Evolutionary conservation across 1,140 invertebrate genomes (phyloP).

Genomic region (Muscidifurax raptorellus): DNA sequence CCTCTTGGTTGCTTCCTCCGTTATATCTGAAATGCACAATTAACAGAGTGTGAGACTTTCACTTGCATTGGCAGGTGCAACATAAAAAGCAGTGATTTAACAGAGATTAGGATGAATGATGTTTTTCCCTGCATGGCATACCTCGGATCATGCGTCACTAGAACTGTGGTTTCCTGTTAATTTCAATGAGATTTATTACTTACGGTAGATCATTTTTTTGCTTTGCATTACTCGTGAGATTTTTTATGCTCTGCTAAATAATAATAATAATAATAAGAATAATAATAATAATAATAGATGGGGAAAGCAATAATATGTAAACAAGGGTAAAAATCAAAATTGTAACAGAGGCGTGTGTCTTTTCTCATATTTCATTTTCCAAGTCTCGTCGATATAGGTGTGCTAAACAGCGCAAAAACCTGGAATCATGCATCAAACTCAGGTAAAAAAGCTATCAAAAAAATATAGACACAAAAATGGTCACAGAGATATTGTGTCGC

Average conservation of each 20-base stretch:
- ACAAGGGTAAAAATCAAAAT: constrained; percentile 53
- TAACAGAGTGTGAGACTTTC: constrained; percentile 55
- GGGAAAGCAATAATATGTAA: constrained; percentile 48
- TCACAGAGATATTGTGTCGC: constrained; percentile 50
- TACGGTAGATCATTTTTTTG: constrained; percentile 59
- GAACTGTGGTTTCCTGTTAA: constrained; percentile 73
- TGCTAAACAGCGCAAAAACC: constrained; percentile 69
- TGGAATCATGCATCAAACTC: constrained; percentile 73
- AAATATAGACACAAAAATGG: constrained; percentile 57
- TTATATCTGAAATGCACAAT: constrained; percentile 72
- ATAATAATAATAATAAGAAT: constrained; percentile 57
- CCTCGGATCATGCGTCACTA: constrained; percentile 75
- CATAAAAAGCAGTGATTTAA: constrained; percentile 75
- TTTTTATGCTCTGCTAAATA: constrained; percentile 68
- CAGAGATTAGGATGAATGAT: constrained; percentile 75
- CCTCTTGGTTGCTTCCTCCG: constrained; percentile 71
- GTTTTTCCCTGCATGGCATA: constrained; percentile 74
- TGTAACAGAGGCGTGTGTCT: constrained; percentile 46
- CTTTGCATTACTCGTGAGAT: constrained; percentile 59
- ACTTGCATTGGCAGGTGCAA: constrained; percentile 56
- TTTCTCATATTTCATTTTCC: constrained; percentile 42
- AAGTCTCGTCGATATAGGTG: constrained; percentile 52
- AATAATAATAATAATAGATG: constrained; percentile 51
- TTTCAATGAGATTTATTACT: constrained; percentile 72
- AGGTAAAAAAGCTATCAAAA: constrained; percentile 64